A percentile compares a stretch with the other conserved stretches of the same genome.
These are phyloP conservation scores for Myrmecophaga tridactyla DNA, from an alignment of 2,113 vertebrate species.

Conservation along the genomic window DNA sequence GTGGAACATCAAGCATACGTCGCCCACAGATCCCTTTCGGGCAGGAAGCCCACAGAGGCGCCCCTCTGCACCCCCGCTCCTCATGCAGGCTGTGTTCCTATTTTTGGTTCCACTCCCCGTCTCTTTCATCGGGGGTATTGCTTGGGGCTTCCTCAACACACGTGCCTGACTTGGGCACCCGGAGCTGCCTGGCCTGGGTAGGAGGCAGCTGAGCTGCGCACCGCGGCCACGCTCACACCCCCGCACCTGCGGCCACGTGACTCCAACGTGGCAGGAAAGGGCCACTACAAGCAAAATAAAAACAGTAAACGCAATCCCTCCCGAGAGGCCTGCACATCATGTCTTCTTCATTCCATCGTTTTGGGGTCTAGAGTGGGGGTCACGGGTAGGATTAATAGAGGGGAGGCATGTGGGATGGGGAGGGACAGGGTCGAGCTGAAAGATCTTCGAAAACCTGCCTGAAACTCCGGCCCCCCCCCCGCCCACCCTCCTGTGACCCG, in stretches of 20 bases:
- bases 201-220: no score
- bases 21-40: not conserved
- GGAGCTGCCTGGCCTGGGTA: no score
- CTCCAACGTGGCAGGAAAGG: not conserved
- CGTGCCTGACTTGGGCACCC: no score
- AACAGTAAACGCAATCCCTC: not conserved
- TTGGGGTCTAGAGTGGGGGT: not conserved
- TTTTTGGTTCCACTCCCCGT: not conserved
- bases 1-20: not conserved
- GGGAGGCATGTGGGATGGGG: no score
- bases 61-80: not conserved
- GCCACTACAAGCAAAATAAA: not conserved
- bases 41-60: not conserved
- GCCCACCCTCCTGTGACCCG: not conserved
- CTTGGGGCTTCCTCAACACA: not conserved
- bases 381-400: not conserved
- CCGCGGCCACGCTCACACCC: fast-evolving
- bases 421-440: no score
- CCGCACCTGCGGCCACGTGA: fast-evolving
- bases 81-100: not conserved
- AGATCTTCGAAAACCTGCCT: not conserved
- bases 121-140: not conserved
- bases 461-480: not conserved
- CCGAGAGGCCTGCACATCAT: not conserved
- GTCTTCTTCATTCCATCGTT: not conserved